phyloP scores from a whole-genome alignment of 2,113 vertebrate species.

The Podarcis muralis region DNA sequence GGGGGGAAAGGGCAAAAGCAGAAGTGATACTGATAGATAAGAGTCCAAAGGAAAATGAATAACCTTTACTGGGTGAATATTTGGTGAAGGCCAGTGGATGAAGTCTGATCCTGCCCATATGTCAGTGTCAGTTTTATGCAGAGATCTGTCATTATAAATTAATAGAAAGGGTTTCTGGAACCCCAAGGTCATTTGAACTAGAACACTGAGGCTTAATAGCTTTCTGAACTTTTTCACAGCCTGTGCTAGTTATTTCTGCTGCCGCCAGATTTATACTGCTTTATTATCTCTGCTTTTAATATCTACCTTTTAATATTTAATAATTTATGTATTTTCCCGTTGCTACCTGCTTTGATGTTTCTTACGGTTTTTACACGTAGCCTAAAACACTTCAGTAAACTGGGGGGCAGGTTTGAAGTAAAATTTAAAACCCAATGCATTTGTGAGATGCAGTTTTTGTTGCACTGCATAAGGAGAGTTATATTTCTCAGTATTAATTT shows the following conservation, averaged over 20 bases:
- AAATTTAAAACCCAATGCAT: too few species aligned
- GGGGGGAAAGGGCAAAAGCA: neutral
- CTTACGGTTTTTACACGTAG: neutral
- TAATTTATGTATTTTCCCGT: neutral
- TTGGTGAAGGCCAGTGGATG: neutral
- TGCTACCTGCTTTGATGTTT: neutral
- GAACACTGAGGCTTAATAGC: too few species aligned
- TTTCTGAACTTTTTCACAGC: neutral
- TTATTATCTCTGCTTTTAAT: neutral
- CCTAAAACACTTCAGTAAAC: too few species aligned
- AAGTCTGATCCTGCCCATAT: neutral
- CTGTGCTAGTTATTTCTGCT: neutral
- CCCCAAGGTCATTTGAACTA: neutral
- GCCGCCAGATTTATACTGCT: neutral
- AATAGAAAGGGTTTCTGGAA: neutral
- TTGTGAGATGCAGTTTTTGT: too few species aligned
- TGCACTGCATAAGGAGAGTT: too few species aligned
- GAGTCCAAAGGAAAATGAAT: neutral
- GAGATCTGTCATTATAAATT: neutral
- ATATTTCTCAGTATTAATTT: too few species aligned
- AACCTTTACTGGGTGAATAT: neutral
- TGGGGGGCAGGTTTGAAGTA: too few species aligned
- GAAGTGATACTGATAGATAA: neutral
- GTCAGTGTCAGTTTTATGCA: neutral
- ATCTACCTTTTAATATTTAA: neutral